These are phyloP conservation scores for Rhizoglyphus robini DNA, from an alignment of 1,140 invertebrate genomes.

Conservation along the genomic window DNA sequence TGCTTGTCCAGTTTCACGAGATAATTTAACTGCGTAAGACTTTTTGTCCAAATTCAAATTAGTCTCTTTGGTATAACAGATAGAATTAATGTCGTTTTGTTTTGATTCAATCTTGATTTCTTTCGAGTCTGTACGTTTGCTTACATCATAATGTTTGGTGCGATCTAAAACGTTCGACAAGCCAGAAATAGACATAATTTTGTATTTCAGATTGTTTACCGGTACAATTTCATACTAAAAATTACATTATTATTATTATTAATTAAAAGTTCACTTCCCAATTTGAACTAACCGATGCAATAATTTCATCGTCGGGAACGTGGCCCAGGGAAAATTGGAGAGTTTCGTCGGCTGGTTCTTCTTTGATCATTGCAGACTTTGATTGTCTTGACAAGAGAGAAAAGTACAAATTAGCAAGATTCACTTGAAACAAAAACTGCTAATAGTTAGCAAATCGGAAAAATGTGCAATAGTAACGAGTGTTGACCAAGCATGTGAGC, in stretches of 20 bases:
- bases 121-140: background rate
- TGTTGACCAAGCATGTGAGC: too few relatives aligned
- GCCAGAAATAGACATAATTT: background rate
- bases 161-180: background rate
- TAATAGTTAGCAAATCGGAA: too few relatives aligned
- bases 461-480: too few relatives aligned
- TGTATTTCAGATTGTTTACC: background rate
- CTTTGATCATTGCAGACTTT: background rate
- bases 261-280: background rate
- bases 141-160: background rate
- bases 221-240: conserved; percentile 11
- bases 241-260: background rate
- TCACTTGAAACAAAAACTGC: too few relatives aligned
- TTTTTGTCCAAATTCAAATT: background rate
- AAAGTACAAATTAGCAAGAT: too few relatives aligned
- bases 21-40: background rate
- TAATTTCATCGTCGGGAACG: background rate
- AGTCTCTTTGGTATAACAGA: background rate
- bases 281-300: conserved; percentile 2
- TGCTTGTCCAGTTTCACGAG: background rate
- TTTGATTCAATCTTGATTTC: conserved; percentile 1
- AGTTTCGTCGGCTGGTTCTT: background rate
- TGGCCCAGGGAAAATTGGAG: background rate
- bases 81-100: background rate
- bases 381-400: background rate